Base-by-base conservation (phyloP, 2,113 vertebrate species). In the Heterotilapia buettikoferi region DNA sequence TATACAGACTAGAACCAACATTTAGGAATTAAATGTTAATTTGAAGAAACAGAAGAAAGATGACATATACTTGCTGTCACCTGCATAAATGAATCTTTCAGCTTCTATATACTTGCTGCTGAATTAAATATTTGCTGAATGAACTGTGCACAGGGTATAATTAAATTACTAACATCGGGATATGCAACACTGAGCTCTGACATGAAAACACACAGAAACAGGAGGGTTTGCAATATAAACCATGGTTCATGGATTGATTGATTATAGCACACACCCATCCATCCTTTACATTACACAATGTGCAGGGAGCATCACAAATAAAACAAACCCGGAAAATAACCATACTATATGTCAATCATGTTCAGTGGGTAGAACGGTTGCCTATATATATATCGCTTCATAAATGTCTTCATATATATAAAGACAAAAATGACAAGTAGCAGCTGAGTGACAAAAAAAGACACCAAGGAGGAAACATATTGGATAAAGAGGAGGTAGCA, bases 401-500 rank as follows among this genome's bases (percentile, higher is more conserved):
- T 21, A 38, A 21, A 21, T 68, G 16, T 68, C 19, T 38, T 21
- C 33, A 68, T 38, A 68, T 38, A 38, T 38, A 38, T 38, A 38
- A 21, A 73, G 45, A 78, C 18, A 31, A 31, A 29, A 47, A 78
- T 2, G 45, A 78, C 45, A 33, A 78, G 9, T 31, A 31, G 26
- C 2, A 19, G 45, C 16, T 78, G 26, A 52, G 45, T 4, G 26
- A 78, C 26, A 31, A 12, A 78, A 24, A 78, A 52, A 52, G 59
- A 66, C 13, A 59, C 9, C 24, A 24, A 54, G 45, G 40, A 24
- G 24, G 31, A 84, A 50, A 52, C 21, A 84, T 79, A 79, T 82
- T 88, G 87, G 80, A 90, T 84, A 86, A 86, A 50, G 76, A 52
- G 33, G 43, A 59, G 54, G 47, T 73, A 78, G 85, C 92, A 93